Conservation (phyloP, 2,888 invertebrate species). For the Erebia aethiops region DNA sequence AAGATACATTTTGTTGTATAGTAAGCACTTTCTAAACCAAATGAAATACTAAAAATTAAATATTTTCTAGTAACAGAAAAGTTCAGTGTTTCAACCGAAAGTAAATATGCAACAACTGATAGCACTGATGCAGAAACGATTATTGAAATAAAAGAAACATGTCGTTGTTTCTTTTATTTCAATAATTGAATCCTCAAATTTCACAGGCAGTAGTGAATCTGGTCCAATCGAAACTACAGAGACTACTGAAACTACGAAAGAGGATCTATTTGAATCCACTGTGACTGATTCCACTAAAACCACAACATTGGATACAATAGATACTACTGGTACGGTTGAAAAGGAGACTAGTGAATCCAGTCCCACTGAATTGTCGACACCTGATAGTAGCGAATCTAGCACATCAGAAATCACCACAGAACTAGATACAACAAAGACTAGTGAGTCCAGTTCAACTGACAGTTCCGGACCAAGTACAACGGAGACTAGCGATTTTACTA, state of each 20-base stretch:
- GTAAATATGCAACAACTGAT: neutral
- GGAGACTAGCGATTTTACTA: neutral
- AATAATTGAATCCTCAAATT: neutral
- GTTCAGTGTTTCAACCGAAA: neutral
- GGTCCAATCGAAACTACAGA: neutral
- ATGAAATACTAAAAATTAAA: neutral
- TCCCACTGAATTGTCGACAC: neutral
- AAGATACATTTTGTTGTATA: no score
- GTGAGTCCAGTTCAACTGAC: neutral
- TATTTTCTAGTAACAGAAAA: conserved; percentile 38
- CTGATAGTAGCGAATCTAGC: neutral
- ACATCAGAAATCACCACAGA: conserved; percentile 22
- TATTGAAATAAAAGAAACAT: conserved; percentile 1
- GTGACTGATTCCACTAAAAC: no score
- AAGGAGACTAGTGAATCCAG: neutral
- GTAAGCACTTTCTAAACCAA: no score
- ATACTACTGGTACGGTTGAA: neutral
- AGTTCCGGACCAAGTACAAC: neutral
- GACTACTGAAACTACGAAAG: neutral
- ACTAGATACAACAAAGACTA: conserved; percentile 17
- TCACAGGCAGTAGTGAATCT: neutral
- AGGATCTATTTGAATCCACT: neutral
- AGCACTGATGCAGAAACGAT: conserved; percentile 10
- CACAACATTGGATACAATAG: neutral
- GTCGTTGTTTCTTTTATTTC: no score